These are phyloP conservation scores for Eleginops maclovinus DNA, from an alignment of 2,113 vertebrate genomes.

Conservation along the genomic window DNA sequence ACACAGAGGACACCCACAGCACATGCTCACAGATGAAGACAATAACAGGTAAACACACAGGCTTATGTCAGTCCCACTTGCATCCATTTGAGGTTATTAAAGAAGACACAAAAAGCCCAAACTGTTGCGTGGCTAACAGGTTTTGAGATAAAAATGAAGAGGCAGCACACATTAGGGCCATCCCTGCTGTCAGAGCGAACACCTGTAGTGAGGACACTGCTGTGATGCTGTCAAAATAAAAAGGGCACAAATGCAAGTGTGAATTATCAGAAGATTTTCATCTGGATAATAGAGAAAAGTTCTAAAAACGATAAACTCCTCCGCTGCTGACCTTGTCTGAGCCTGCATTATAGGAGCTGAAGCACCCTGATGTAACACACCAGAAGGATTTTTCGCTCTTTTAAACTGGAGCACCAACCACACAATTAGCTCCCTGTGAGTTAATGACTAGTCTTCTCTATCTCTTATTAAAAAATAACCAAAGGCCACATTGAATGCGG, in stretches of 20 bases:
- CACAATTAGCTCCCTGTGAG: conserved; percentile 56
- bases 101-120: conserved; percentile 52
- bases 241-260: background rate
- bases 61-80: conserved; percentile 70
- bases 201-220: conserved; percentile 27
- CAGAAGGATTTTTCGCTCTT: conserved; percentile 8
- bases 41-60: conserved; percentile 59
- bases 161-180: conserved; percentile 28
- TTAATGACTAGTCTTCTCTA: conserved; percentile 51
- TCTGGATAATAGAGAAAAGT: background rate
- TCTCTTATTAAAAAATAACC: conserved; percentile 35
- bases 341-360: conserved; percentile 13
- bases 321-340: conserved; percentile 11
- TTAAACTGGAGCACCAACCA: conserved; percentile 43
- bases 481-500: conserved; percentile 28
- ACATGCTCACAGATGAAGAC: conserved; percentile 45
- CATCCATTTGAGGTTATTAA: conserved; percentile 60
- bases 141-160: conserved; percentile 58
- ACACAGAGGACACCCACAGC: conserved; percentile 25
- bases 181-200: conserved; percentile 33
- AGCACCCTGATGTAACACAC: conserved; percentile 2
- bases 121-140: conserved; percentile 66
- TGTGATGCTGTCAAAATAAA: conserved; percentile 27
- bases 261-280: background rate
- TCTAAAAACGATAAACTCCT: conserved; percentile 13